Base-by-base conservation (phyloP, 2,797 vertebrate species). In the Aythya fuligula region DNA sequence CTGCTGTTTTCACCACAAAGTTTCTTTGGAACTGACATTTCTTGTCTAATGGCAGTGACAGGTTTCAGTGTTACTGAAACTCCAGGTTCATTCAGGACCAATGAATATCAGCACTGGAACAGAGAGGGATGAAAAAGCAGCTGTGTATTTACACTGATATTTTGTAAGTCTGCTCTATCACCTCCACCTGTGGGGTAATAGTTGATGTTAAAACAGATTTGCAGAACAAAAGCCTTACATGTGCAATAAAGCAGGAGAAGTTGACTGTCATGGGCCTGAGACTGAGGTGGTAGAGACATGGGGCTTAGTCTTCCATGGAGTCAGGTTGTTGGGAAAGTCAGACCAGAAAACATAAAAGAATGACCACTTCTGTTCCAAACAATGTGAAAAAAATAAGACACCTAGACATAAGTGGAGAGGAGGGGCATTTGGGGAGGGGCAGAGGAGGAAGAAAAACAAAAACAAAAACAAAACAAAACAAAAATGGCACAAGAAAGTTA, bases 401-500 rank as follows among this genome's bases (percentile, higher is more conserved):
- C 4, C 16, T 11, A 73, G 38, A 49, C 34, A 11, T 24, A 4
- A 25, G 5, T 32, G 19, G 19, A 27, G 51, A 27, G 51, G 51
- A 53, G 8, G 12, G 6, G 8, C 6, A 0, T 51, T 25, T 51
- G 24, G 49, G 45, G 8, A 3, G 71, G 21, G 36, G 49, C 53
- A 65, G 5, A 71, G 51, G 51, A 53, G 51, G 27, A 53, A 28
- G 27, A 28, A 28, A n/a, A 34, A 45, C 43, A 45, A 19, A 21
- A 45, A 78, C 22, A 38, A 32, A 85, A 64, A 54, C 76, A 85
- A 16, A 47, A 11, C 20, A 45, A 79, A 39, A 39, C 13, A 82
- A 64, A 54, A 79, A 85, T 14, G 6, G 4, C 13, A 32, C 3
- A 3, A 49, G 88, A 84, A 97, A 89, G 90, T 94, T 91, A 95